These are phyloP conservation scores for Tenrec ecaudatus DNA, from an alignment of 2,113 vertebrate species.

Conservation along the genomic window DNA sequence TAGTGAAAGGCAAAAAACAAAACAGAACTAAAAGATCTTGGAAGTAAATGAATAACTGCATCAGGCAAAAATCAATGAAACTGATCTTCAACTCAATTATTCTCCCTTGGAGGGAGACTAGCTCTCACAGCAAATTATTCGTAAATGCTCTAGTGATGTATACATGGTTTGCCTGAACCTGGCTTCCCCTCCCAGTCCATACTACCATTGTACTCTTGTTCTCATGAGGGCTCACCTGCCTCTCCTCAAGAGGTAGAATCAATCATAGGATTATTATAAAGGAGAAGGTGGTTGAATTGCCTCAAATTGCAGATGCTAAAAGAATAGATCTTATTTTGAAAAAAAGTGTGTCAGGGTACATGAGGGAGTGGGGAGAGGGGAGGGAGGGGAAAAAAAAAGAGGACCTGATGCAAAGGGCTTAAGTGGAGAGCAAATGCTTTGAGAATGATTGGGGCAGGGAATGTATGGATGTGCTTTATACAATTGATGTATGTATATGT, in stretches of 20 bases:
- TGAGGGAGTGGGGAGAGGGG: no score
- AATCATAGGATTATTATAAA: background rate
- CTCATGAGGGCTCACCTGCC: background rate
- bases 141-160: background rate
- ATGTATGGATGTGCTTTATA: no score
- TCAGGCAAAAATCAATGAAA: constrained; percentile 63
- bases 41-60: constrained; percentile 51
- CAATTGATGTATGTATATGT: no score
- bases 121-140: background rate
- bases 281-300: background rate
- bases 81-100: constrained; percentile 52
- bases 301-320: background rate
- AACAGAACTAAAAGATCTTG: background rate
- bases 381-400: no score
- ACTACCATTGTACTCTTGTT: background rate
- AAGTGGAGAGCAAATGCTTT: no score
- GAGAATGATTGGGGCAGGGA: no score
- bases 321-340: background rate
- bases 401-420: no score
- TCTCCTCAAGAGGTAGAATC: background rate
- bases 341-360: no score
- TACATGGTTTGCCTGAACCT: background rate
- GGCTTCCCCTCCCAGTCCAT: background rate
- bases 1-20: background rate
- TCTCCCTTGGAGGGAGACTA: background rate